Evolutionary conservation across 2,113 vertebrate species (phyloP).

Genomic region (Gopherus evgoodei): DNA sequence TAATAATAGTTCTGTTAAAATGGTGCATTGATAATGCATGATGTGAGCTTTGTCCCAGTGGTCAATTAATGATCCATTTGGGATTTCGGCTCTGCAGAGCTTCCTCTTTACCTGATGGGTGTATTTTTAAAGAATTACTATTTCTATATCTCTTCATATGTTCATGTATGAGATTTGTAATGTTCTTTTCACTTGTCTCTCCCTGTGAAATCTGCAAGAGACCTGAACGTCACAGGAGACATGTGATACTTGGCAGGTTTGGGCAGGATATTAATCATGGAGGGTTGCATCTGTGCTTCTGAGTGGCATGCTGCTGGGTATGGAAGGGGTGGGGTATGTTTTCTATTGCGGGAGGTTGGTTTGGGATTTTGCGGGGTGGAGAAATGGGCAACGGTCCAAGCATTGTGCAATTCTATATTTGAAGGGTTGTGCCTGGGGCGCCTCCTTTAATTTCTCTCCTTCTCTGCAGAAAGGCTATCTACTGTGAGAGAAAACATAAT

Average conservation of each 20-base stretch:
- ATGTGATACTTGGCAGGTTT: not conserved
- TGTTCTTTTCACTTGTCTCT: constrained; percentile 4
- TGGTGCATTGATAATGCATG: not conserved
- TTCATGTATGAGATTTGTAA: not conserved
- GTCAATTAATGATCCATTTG: constrained; percentile 43
- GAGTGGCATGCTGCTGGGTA: not conserved
- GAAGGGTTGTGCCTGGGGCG: not conserved
- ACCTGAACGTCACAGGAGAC: not conserved
- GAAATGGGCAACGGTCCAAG: not conserved
- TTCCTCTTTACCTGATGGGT: constrained; percentile 15
- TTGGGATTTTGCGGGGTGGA: not conserved
- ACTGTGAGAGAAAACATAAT: not conserved
- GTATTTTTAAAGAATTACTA: constrained; percentile 50
- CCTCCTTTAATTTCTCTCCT: not conserved
- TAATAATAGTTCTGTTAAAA: not conserved
- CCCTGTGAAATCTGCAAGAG: not conserved
- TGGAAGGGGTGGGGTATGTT: not conserved
- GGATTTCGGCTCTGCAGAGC: constrained; percentile 11
- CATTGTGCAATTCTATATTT: not conserved
- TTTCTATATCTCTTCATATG: constrained; percentile 51
- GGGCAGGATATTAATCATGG: not conserved
- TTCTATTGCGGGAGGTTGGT: not conserved
- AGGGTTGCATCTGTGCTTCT: not conserved
- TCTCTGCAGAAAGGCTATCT: not conserved
- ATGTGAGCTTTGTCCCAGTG: constrained; percentile 8